These are phyloP conservation scores for Hybos culiciformis DNA, from an alignment of 2,888 invertebrate species.

Conservation along the genomic window DNA sequence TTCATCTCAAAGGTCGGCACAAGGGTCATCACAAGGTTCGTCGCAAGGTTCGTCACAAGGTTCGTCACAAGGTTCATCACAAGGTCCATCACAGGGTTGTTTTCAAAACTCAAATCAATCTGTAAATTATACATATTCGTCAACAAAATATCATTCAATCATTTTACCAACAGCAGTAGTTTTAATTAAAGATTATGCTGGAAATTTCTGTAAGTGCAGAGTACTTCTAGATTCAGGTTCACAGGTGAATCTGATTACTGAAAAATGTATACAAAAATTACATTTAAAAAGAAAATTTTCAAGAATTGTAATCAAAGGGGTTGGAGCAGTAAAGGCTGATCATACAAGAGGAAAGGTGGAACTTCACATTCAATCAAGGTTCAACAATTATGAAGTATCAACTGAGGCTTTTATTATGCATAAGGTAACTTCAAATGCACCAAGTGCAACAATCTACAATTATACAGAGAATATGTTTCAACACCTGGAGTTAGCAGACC, in stretches of 20 bases:
- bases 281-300: conserved; percentile 3
- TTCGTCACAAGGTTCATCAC: no score
- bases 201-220: conserved; percentile 4
- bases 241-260: conserved; percentile 5
- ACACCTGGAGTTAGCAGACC: conserved; percentile 5
- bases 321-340: conserved; percentile 1
- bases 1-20: no score
- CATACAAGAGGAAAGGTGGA: conserved; percentile 4
- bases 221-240: conserved; percentile 6
- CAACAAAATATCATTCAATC: neutral
- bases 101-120: neutral
- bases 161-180: conserved; percentile 9
- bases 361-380: neutral
- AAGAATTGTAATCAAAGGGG: neutral
- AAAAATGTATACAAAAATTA: conserved; percentile 2
- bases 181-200: neutral
- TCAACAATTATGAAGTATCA: neutral
- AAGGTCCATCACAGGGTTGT: no score
- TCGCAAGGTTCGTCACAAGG: no score
- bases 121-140: neutral
- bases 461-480: conserved; percentile 1
- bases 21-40: no score
- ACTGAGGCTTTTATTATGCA: conserved; percentile 3
- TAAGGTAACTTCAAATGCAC: neutral
- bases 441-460: conserved; percentile 3